Percentiles rank a stretch among this genome's conserved stretches.
These are phyloP conservation scores for Lophura nycthemera DNA, from an alignment of 2,113 vertebrate genomes.

Conservation along the genomic window DNA sequence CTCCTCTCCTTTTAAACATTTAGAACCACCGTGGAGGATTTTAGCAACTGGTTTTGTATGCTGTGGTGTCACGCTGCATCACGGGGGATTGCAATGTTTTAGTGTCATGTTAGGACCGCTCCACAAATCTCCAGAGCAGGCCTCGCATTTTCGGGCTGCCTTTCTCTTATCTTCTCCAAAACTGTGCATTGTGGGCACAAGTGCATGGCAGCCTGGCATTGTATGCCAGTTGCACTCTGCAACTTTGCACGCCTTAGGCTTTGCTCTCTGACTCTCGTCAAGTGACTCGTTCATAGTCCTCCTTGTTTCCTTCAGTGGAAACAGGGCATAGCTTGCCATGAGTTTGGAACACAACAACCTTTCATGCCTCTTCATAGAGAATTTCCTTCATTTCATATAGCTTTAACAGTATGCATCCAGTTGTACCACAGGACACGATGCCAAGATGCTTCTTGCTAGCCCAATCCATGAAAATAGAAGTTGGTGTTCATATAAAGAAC, in stretches of 20 bases:
- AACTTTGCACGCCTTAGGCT: not conserved
- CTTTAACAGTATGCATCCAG: not conserved
- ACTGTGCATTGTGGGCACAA: not conserved
- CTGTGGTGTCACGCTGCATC: not conserved
- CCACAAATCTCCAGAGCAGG: not conserved
- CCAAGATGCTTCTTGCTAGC: not conserved
- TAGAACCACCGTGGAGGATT: not conserved
- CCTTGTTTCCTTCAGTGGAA: not conserved
- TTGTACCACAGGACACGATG: not conserved
- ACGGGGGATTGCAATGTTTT: not conserved
- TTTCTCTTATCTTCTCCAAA: not conserved
- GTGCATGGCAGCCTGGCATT: accelerated
- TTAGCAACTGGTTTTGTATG: not conserved
- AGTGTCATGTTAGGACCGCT: not conserved
- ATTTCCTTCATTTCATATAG: not conserved
- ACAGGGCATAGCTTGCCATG: not conserved
- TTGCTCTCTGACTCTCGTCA: not conserved
- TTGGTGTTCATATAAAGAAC: not conserved
- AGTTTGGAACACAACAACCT: not conserved
- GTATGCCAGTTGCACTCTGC: not conserved
- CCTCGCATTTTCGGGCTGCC: not conserved
- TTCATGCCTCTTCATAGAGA: not conserved
- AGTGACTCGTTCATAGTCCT: not conserved
- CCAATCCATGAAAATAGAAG: not conserved
- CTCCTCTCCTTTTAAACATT: not conserved